Percentiles rank a stretch among this genome's conserved stretches.
These are phyloP conservation scores for Cebus imitator DNA, from an alignment of 2,113 vertebrate species.

Conservation along the genomic window DNA sequence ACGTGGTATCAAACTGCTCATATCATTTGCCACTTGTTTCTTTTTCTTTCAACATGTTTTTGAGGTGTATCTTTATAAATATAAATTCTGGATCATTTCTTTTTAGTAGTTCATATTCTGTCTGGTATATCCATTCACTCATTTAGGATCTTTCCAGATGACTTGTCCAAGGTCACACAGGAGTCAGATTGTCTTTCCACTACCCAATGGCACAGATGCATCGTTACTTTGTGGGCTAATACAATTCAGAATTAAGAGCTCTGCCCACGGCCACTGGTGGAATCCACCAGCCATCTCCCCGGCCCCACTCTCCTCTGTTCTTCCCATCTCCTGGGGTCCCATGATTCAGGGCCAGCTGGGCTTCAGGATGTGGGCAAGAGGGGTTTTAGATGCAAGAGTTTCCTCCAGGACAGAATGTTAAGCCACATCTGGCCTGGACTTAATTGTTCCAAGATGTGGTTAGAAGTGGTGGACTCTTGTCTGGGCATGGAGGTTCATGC, in stretches of 20 bases:
- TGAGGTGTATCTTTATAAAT: neutral
- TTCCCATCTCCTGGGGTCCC: neutral
- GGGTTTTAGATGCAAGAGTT: neutral
- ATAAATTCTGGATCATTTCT: neutral
- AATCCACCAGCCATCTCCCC: neutral
- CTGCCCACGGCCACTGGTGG: neutral
- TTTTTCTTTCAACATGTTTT: neutral
- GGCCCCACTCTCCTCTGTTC: neutral
- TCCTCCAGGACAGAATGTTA: neutral
- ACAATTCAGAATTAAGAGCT: neutral
- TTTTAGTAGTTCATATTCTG: neutral
- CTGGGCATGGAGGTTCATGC: too few relatives aligned
- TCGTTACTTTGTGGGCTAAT: neutral
- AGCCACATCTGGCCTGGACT: neutral
- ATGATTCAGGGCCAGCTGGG: neutral
- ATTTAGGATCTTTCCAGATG: neutral
- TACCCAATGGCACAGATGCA: neutral
- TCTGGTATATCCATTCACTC: neutral
- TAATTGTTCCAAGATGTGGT: neutral
- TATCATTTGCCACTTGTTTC: neutral
- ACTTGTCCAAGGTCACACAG: neutral
- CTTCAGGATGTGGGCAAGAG: neutral
- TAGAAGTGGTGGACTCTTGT: neutral
- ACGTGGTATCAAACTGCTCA: neutral
- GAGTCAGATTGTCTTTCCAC: neutral